A percentile compares a stretch with the other conserved stretches of the same genome.
phyloP scores from a whole-genome alignment of 2,888 invertebrate species.

The Drosophila paracracens region DNA sequence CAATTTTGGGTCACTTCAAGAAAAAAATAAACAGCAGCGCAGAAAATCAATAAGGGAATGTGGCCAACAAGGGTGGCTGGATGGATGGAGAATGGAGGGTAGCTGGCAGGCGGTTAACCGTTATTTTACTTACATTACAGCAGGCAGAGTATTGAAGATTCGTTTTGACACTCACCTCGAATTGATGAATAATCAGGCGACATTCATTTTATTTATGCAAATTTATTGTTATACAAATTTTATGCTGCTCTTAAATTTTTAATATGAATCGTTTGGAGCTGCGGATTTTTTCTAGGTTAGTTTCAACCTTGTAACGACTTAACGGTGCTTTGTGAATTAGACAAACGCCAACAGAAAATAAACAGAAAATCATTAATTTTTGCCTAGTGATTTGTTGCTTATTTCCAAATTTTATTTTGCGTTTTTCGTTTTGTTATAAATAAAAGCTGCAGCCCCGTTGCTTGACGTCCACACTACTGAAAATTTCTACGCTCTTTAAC shows the following conservation, averaged over 20 bases:
- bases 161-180: slow-evolving; percentile 88
- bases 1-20: slow-evolving; percentile 75
- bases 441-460: slow-evolving; percentile 38
- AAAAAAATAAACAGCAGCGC: slow-evolving; percentile 57
- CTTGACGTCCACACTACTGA: slow-evolving; percentile 73
- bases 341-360: background rate
- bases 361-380: slow-evolving; percentile 23
- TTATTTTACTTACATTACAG: slow-evolving; percentile 9
- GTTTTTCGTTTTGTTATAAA: slow-evolving; percentile 43
- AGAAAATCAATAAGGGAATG: slow-evolving; percentile 79
- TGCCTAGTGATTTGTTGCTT: background rate
- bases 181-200: slow-evolving; percentile 93
- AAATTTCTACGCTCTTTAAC: slow-evolving; percentile 74
- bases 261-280: slow-evolving; percentile 34
- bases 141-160: background rate
- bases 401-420: slow-evolving; percentile 4
- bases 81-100: background rate
- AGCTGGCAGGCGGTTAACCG: slow-evolving; percentile 22
- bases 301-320: slow-evolving; percentile 26
- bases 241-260: slow-evolving; percentile 49
- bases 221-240: slow-evolving; percentile 13
- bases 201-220: slow-evolving; percentile 90
- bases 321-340: background rate
- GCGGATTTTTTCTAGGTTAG: slow-evolving; percentile 41
- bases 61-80: slow-evolving; percentile 29